Conservation (phyloP, 2,797 vertebrate genomes). For the Merluccius polli region DNA sequence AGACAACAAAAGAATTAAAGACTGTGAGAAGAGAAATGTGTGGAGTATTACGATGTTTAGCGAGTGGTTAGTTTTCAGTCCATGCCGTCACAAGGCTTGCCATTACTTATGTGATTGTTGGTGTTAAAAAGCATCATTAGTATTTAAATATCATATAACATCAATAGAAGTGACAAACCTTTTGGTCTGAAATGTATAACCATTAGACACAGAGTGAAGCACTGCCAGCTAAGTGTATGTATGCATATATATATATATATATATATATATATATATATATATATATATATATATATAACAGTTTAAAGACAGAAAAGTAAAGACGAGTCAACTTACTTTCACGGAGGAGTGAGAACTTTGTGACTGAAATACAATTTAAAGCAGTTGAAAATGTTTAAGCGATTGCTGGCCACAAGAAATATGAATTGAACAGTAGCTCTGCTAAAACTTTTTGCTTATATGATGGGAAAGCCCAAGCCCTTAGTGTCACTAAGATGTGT, state of each 20-base stretch:
- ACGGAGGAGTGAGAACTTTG: constrained; percentile 65
- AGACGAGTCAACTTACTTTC: constrained; percentile 71
- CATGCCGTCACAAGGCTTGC: too few relatives aligned
- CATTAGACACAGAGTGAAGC: neutral
- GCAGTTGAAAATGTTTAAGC: constrained; percentile 50
- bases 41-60: too few relatives aligned
- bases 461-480: neutral
- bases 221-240: neutral
- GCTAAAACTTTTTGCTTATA: neutral
- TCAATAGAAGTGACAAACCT: neutral
- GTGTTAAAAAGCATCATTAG: constrained; percentile 1
- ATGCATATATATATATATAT: too few relatives aligned
- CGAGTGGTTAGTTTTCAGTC: too few relatives aligned
- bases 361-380: constrained; percentile 77
- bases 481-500: neutral
- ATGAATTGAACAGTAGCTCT: neutral
- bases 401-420: constrained; percentile 24
- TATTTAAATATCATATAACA: neutral
- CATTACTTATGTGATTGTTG: too few relatives aligned
- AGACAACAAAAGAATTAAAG: neutral
- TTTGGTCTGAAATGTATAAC: neutral
- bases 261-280: neutral
- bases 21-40: too few relatives aligned
- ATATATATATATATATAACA: neutral
- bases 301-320: constrained; percentile 19